Base-by-base conservation (phyloP, 2,113 vertebrate species). In the Syngnathus floridae region DNA sequence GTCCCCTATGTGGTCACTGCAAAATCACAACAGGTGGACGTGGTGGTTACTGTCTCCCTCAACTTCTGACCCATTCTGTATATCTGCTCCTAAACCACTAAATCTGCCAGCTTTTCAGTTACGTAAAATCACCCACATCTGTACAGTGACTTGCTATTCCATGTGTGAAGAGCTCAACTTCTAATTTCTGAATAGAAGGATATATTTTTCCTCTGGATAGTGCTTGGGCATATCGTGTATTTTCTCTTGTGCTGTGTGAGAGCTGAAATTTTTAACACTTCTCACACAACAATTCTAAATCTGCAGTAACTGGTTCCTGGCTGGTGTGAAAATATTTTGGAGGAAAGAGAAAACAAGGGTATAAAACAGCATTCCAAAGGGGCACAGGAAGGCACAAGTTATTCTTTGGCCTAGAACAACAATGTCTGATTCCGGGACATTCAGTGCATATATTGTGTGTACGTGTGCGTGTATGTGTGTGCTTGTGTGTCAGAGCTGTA, bases 321-420 rank as follows among this genome's bases (percentile, higher is more conserved):
- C 76, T 76, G 73, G 78, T 78, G 77, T 79, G 81, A 86, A 86
- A 86, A 86, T 77, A 86, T 82, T 81, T 77, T 73, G 84, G 70
- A 75, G 77, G 68, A 63, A 65, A 73, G 67, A 64, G 66, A 88
- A 86, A 86, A 86, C 80, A 82, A 73, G 73, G 78, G 82, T 72
- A 79, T 73, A 73, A 51, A 75, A 75, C 74, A 75, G 64, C 45
- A 58, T 17, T 37, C 60, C 61, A 46, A 45, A 35, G 65, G 62
- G 68, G 41, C 68, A 74, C 76, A 71, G 81, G 75, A 82, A 67
- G 74, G 43, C 64, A 58, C 54, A 36, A 74, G 80, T 83, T 80
- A 72, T 87, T 83, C 68, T 79, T 71, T 66, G 66, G 43, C 40
- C 56, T 13, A 65, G 52, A 69, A 80, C 74, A 83, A 88, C 78